Evolutionary conservation across 2,113 vertebrate species (phyloP), one percentile per base, ranked within the genome.

Genomic region (Sporophila hypoxantha): DNA sequence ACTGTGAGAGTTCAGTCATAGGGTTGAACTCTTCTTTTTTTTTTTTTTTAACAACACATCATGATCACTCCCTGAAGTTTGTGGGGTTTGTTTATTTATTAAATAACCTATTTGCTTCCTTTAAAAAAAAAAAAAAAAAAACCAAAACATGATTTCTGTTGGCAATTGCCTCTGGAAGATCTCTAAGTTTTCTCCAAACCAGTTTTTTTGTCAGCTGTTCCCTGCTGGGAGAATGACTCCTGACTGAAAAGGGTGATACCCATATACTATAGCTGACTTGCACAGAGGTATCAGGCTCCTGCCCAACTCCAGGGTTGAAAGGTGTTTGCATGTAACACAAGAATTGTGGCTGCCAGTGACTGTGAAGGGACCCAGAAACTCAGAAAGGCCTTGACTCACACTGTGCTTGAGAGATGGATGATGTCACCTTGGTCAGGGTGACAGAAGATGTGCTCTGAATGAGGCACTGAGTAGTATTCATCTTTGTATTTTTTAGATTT

Each of bases 41-140:
- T 9, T 17, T 50, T 27, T 21, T 30, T 78, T 56, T 55, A 3
- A 4, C 12, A 25, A n/a, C 19, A n/a, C 20, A 17, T 42, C 1
- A 4, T n/a, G 23, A 34, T 14, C 5, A 16, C 6, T 2, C 2
- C 2, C 7, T 14, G 1, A 2, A 10, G 3, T 52, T 39, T 56
- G 7, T 50, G 10, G 10, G 5, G 1, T 59, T 74, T 50, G 2
- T 27, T 81, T 41, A 12, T 56, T 82, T 39, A 47, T 41, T 65
- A 25, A 29, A 12, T 41, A 49, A 41, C 0, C 2, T 29, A 5
- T 10, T 61, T 67, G 1, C 4, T 57, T 50, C 6, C 7, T 47
- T 7, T 21, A n/a, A 9, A 37, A 37, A 37, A 37, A 37, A 37
- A 37, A 17, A 42, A 17, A 42, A 42, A 19, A 17, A 42, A 17